Conservation (phyloP, 1,140 invertebrate genomes). For the Brachionus rubens region DNA sequence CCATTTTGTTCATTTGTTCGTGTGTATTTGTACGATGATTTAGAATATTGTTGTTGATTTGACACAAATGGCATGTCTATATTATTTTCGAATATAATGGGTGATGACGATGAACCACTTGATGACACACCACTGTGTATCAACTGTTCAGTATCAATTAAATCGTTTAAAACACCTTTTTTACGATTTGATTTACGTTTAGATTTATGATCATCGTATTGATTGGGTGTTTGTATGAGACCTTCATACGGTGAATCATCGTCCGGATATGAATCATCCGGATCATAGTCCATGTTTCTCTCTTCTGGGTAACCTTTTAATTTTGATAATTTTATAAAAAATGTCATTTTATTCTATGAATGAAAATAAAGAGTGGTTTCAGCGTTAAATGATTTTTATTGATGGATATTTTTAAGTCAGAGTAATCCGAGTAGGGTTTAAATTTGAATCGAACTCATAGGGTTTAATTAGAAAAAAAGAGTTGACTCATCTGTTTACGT, state of each 20-base stretch:
- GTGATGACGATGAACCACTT: constrained; percentile 32
- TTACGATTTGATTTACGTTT: constrained; percentile 5
- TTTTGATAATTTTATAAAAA: neutral
- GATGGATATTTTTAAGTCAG: no score
- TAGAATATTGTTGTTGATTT: constrained; percentile 26
- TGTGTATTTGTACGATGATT: neutral
- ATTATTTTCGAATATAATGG: constrained; percentile 18
- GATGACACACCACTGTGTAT: constrained; percentile 6
- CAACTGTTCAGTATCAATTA: neutral
- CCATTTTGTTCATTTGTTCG: neutral
- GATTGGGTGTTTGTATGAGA: neutral
- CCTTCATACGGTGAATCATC: constrained; percentile 44
- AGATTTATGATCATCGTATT: neutral
- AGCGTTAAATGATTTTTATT: no score
- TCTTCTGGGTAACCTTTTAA: constrained; percentile 43
- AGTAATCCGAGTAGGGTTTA: no score
- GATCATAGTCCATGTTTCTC: constrained; percentile 44
- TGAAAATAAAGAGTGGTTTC: no score
- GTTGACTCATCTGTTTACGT: no score
- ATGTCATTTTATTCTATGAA: neutral
- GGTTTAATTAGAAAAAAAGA: no score
- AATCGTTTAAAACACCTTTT: constrained; percentile 11
- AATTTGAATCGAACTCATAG: no score
- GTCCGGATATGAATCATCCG: constrained; percentile 41
- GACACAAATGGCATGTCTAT: constrained; percentile 30